Evolutionary conservation across 2,888 invertebrate genomes (phyloP).

Genomic region (Catocala nupta): DNA sequence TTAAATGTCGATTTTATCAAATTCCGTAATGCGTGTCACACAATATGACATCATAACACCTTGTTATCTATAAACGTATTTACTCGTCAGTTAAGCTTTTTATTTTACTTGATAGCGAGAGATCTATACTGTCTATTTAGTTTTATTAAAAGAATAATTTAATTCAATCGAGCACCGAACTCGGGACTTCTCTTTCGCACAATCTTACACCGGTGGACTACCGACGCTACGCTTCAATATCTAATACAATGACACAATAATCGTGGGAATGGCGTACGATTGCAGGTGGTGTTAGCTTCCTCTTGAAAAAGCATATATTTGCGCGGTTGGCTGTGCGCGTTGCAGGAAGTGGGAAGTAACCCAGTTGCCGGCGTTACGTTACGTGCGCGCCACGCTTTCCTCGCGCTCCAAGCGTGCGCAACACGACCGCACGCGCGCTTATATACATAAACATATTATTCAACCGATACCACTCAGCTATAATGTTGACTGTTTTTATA

Average conservation of each 20-base stretch:
- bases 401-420: constrained; percentile 46
- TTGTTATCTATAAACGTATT: no score
- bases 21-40: no score
- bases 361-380: constrained; percentile 72
- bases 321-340: constrained; percentile 32
- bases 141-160: no score
- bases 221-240: background rate
- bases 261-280: constrained; percentile 56
- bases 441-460: constrained; percentile 26
- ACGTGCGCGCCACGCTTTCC: constrained; percentile 68
- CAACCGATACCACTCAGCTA: constrained; percentile 22
- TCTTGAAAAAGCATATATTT: constrained; percentile 57
- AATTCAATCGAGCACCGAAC: no score
- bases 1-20: no score
- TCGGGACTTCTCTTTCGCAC: no score
- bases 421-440: constrained; percentile 33
- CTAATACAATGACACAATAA: constrained; percentile 50
- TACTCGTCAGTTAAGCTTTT: no score
- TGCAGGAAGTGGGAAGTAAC: constrained; percentile 81
- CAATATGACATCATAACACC: no score
- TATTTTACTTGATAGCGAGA: no score
- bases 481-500: background rate
- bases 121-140: no score
- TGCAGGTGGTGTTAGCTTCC: constrained; percentile 54
- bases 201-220: no score